Conservation (phyloP, 2,113 vertebrate species). For the Pachypanchax playfairii region DNA sequence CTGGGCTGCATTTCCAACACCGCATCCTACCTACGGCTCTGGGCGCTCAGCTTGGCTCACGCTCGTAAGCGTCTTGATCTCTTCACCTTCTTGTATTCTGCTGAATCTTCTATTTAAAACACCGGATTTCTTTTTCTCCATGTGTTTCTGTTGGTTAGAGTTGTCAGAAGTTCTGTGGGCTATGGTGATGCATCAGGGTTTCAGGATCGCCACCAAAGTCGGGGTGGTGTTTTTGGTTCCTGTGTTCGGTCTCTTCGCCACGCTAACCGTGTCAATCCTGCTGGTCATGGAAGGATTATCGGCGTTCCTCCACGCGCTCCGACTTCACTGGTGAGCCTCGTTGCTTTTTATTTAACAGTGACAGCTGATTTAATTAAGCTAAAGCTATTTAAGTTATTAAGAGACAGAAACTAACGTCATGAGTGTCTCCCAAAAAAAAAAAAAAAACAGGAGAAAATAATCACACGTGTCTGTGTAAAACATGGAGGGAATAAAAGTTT, state of each 20-base stretch:
- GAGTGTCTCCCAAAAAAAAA: too few species aligned
- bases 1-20: slow-evolving; percentile 97
- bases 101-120: not conserved
- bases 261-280: slow-evolving; percentile 90
- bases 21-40: slow-evolving; percentile 94
- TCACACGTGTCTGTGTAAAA: too few species aligned
- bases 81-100: not conserved
- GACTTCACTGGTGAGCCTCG: slow-evolving; percentile 91
- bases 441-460: not conserved
- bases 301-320: slow-evolving; percentile 94
- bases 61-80: slow-evolving; percentile 85
- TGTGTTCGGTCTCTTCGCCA: slow-evolving; percentile 83
- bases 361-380: too few species aligned
- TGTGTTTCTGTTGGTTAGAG: slow-evolving; percentile 74
- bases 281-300: slow-evolving; percentile 98
- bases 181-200: slow-evolving; percentile 92
- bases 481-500: too few species aligned
- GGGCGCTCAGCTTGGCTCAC: slow-evolving; percentile 96
- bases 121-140: not conserved
- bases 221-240: slow-evolving; percentile 86
- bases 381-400: too few species aligned
- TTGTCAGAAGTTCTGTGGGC: slow-evolving; percentile 94
- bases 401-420: too few species aligned
- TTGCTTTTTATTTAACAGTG: not conserved
- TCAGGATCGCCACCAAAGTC: slow-evolving; percentile 79